These are phyloP conservation scores for Operophtera brumata DNA, from an alignment of 2,888 invertebrate species.

Conservation along the genomic window DNA sequence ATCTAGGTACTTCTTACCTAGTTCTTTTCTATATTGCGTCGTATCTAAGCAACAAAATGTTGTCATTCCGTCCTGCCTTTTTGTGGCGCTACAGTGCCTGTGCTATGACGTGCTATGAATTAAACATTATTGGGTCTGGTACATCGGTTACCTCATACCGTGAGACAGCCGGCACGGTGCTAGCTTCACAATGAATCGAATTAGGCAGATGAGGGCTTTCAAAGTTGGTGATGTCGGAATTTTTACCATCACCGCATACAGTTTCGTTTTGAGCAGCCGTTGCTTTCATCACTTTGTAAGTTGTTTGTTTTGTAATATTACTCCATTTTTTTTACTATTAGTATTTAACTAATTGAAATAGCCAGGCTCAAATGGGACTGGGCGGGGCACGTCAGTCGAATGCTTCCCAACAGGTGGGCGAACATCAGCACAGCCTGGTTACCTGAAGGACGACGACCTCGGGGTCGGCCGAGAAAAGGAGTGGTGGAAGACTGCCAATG, in stretches of 20 bases:
- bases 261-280: slow-evolving; percentile 8
- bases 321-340: too few species aligned
- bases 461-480: too few species aligned
- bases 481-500: too few species aligned
- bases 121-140: slow-evolving; percentile 49
- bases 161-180: slow-evolving; percentile 25
- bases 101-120: slow-evolving; percentile 52
- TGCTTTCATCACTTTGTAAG: neutral
- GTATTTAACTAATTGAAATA: too few species aligned
- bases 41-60: slow-evolving; percentile 38
- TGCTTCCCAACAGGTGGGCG: too few species aligned
- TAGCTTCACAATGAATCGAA: slow-evolving; percentile 28
- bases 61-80: slow-evolving; percentile 46
- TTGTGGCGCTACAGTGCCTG: slow-evolving; percentile 33
- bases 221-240: slow-evolving; percentile 8
- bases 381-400: too few species aligned
- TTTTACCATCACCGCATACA: slow-evolving; percentile 14
- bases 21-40: neutral
- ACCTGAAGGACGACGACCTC: too few species aligned
- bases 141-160: slow-evolving; percentile 34
- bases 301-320: neutral
- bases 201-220: slow-evolving; percentile 24
- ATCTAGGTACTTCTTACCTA: too few species aligned
- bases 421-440: too few species aligned
- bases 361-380: too few species aligned